Base-by-base conservation (phyloP, 1,140 invertebrate genomes). In the Sminthurides bifidus region DNA sequence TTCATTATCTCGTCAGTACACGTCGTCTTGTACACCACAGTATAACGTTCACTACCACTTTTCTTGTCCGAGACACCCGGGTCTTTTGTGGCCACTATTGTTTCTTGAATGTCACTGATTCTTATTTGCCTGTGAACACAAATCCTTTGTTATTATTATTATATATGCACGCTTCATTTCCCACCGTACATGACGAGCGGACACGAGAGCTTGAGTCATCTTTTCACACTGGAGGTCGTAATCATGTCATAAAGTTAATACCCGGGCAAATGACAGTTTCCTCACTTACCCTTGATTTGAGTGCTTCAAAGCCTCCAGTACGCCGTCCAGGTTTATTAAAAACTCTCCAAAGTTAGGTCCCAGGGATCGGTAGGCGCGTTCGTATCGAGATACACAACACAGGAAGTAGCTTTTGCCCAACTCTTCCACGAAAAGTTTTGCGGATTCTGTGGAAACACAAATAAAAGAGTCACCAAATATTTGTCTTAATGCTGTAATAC, bases 321-420 rank as follows among this genome's bases (percentile, higher is more conserved):
- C 85, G 55, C 90, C 88, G 67, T 93, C 90, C 49, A 91, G 70
- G 14, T 87, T 87, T 33, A 82, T 86, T 2, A 92, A 72, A 69
- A 92, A 90, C 58, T 86, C 84, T 46, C 81, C 77, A 54, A 90
- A 73, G 70, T 89, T 79, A 51, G 82, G 80, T 23, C 87, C 87
- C 23, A 91, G 76, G 59, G 84, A 84, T 56, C 77, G 76, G 53
- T 90, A 79, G 6, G 87, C 83, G 57, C 81, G 71, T 61, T 84
- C 81, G 27, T 83, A 76, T 8, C 78, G 74, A 3, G 77, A 77
- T 1, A 75, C 75, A 65, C 80, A 82, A 41, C 33, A 43, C 19
- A n/a, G 14, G 51, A 61, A 65, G 30, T 65, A 65, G 0, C 33
- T 29, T 21, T 54, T 52, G 17, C 63, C 63, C 37, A 65, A 49